Evolutionary conservation across 2,113 vertebrate genomes (phyloP), one percentile per base, ranked within the genome.

Genomic region (Oophaga pumilio): DNA sequence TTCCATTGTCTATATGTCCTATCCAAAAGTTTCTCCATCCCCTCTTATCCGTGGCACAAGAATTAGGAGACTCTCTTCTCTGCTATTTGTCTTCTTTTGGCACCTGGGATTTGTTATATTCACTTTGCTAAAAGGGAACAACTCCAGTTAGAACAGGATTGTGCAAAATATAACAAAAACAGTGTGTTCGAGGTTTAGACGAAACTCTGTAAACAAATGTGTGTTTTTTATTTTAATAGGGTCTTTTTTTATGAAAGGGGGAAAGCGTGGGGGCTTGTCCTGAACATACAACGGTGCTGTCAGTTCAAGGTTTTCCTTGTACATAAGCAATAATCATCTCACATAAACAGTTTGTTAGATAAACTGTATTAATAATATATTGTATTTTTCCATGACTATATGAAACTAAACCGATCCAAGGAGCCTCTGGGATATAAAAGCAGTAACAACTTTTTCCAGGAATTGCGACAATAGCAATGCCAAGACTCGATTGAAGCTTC

Each of bases 101-200:
- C 24, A 28, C 53, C 24, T 59, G 52, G 24, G 53, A 57, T 8
- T 59, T 79, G 52, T 24, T 79, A 56, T 84, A 20, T 14, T 84
- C 12, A 57, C 15, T 84, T 50, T 84, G 9, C 64, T 68, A 50
- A 49, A 22, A 60, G 57, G 26, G 20, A 64, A 74, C 59, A 62
- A 22, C n/a, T 85, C 53, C 73, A 64, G 71, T 76, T 85, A 8
- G 17, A 85, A 76, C 84, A 60, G 71, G 71, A 76, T 57, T 74
- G 24, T 33, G 50, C 17, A 14, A 80, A 80, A 80, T 11, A 50
- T 4, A 24, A 14, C 59, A 80, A 76, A 71, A 71, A 24, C 64
- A 83, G 18, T 69, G 49, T 56, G 64, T 53, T 13, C 12, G 8
- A 26, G 49, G 62, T 71, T 68, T 26, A 71, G 50, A 50, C 13